These are phyloP conservation scores for Electrona antarctica DNA, from an alignment of 2,113 vertebrate genomes.

Conservation along the genomic window DNA sequence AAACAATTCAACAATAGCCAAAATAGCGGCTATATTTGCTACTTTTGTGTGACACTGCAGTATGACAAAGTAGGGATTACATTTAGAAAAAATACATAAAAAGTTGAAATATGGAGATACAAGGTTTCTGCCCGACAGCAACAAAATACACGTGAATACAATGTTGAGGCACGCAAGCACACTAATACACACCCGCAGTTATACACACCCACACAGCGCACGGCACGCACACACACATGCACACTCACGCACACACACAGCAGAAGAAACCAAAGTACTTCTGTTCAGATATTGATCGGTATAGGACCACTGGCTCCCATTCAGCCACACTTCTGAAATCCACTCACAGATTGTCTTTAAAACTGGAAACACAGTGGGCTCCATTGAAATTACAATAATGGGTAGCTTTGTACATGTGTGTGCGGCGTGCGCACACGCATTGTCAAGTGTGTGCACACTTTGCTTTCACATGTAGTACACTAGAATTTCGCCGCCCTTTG, in stretches of 20 bases:
- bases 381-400: background rate
- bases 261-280: slow-evolving; percentile 58
- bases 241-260: slow-evolving; percentile 29
- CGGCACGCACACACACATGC: slow-evolving; percentile 5
- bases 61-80: too few species aligned
- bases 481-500: too few species aligned
- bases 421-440: slow-evolving; percentile 10
- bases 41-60: too few species aligned
- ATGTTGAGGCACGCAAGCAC: background rate
- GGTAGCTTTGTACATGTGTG: slow-evolving; percentile 1
- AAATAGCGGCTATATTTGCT: too few species aligned
- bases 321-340: slow-evolving; percentile 57
- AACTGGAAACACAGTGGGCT: slow-evolving; percentile 16
- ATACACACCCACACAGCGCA: background rate
- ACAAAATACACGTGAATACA: too few species aligned
- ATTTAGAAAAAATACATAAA: too few species aligned
- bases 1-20: too few species aligned
- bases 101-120: too few species aligned
- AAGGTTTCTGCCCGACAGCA: too few species aligned
- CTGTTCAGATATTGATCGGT: slow-evolving; percentile 70
- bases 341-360: slow-evolving; percentile 52
- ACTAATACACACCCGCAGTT: slow-evolving; percentile 5
- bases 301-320: slow-evolving; percentile 54
- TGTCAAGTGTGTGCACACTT: too few species aligned
- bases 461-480: too few species aligned